Conservation (phyloP, 2,113 vertebrate genomes). For the Anas platyrhynchos region DNA sequence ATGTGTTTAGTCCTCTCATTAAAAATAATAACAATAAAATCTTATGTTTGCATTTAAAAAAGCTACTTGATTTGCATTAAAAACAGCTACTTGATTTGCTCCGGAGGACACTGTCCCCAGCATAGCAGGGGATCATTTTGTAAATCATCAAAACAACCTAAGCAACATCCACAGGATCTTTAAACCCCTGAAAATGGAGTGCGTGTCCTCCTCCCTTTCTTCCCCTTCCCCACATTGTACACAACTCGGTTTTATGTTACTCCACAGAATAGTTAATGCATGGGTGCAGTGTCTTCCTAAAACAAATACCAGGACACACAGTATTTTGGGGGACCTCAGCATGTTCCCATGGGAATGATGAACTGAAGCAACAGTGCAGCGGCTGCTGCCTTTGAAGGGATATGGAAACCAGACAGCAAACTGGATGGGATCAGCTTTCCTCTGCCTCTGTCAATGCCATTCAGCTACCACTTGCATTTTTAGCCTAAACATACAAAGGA, state of each 20-base stretch:
- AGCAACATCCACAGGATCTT: background rate
- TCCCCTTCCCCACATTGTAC: background rate
- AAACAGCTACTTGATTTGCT: background rate
- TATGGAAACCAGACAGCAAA: fast-evolving
- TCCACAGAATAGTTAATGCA: background rate
- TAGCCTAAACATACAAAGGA: background rate
- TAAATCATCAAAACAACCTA: background rate
- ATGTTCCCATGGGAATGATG: background rate
- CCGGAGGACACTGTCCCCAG: background rate
- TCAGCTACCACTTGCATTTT: background rate
- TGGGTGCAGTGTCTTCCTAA: background rate
- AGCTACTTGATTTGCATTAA: background rate
- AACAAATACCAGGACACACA: background rate
- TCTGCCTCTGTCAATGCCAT: background rate
- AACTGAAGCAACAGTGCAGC: background rate
- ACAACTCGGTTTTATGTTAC: background rate
- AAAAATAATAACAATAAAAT: background rate
- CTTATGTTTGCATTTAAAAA: background rate
- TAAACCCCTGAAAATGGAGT: background rate
- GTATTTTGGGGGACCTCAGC: background rate
- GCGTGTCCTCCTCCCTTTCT: background rate
- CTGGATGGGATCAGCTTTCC: background rate
- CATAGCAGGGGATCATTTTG: background rate
- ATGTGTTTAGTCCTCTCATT: background rate
- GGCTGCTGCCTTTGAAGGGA: background rate